A percentile compares a stretch with the other conserved stretches of the same genome.
Evolutionary conservation across 2,113 vertebrate genomes (phyloP).

Genomic region (Canis aureus): DNA sequence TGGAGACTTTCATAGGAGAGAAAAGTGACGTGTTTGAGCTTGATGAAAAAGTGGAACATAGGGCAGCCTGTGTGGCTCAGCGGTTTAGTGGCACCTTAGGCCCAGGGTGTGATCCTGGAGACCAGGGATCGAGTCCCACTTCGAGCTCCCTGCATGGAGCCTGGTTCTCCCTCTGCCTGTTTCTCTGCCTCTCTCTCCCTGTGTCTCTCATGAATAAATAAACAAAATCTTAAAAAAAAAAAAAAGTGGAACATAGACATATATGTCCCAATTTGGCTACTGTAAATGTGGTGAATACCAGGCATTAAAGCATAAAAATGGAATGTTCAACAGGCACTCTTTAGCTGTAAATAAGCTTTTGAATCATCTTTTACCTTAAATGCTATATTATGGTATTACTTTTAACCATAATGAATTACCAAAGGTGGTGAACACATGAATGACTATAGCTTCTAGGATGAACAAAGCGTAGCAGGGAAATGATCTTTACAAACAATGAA

Average conservation of each 20-base stretch:
- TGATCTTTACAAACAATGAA: not conserved
- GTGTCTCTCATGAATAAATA: too few relatives aligned
- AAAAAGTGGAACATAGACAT: too few relatives aligned
- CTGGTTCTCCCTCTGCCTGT: too few relatives aligned
- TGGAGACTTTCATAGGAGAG: not conserved
- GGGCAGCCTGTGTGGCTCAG: too few relatives aligned
- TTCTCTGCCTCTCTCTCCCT: too few relatives aligned
- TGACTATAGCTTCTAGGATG: not conserved
- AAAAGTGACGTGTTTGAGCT: slow-evolving; percentile 34
- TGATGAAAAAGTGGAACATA: not conserved
- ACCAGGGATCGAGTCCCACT: too few relatives aligned
- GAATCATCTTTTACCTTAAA: slow-evolving; percentile 34
- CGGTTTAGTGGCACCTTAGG: too few relatives aligned
- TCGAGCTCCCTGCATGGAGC: too few relatives aligned
- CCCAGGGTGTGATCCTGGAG: too few relatives aligned
- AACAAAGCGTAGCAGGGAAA: not conserved
- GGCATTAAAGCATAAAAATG: slow-evolving; percentile 64
- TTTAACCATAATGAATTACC: slow-evolving; percentile 11
- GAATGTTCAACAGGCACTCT: slow-evolving; percentile 29
- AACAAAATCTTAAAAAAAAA: too few relatives aligned
- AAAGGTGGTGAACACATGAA: not conserved
- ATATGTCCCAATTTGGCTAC: not conserved
- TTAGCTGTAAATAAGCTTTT: slow-evolving; percentile 11
- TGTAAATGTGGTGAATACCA: slow-evolving; percentile 51
- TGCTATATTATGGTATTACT: slow-evolving; percentile 45